Evolutionary conservation across 1,140 invertebrate genomes (phyloP).

Genomic region (Bombus ignitus): DNA sequence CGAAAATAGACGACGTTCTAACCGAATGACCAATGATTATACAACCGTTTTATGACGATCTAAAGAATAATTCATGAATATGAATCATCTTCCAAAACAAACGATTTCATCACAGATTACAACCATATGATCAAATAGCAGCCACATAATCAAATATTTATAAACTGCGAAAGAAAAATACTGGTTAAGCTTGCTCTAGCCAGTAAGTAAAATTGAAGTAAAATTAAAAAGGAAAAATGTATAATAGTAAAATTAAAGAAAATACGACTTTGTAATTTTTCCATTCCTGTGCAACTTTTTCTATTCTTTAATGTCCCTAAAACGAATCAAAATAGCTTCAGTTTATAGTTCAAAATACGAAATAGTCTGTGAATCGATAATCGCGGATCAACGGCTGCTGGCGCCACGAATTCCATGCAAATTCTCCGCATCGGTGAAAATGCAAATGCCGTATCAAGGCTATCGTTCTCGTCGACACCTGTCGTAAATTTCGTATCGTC

Average conservation of each 20-base stretch:
- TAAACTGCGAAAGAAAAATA: too few relatives aligned
- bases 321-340: background rate
- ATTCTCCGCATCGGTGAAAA: slow-evolving; percentile 32
- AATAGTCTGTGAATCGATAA: slow-evolving; percentile 1
- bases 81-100: background rate
- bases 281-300: background rate
- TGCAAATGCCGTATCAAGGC: slow-evolving; percentile 52
- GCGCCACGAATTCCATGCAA: slow-evolving; percentile 26
- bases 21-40: background rate
- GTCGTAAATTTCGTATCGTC: slow-evolving; percentile 56
- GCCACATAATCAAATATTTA: too few relatives aligned
- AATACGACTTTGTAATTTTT: background rate
- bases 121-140: too few relatives aligned
- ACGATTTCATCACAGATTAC: background rate
- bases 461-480: slow-evolving; percentile 49
- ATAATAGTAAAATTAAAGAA: too few relatives aligned
- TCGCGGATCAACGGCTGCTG: background rate
- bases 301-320: too few relatives aligned
- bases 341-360: background rate
- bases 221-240: too few relatives aligned
- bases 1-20: background rate
- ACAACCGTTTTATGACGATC: background rate
- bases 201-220: too few relatives aligned
- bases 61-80: background rate
- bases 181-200: too few relatives aligned